These are phyloP conservation scores for Benthosema pterotum DNA, from an alignment of 2,797 vertebrate species.

Conservation along the genomic window DNA sequence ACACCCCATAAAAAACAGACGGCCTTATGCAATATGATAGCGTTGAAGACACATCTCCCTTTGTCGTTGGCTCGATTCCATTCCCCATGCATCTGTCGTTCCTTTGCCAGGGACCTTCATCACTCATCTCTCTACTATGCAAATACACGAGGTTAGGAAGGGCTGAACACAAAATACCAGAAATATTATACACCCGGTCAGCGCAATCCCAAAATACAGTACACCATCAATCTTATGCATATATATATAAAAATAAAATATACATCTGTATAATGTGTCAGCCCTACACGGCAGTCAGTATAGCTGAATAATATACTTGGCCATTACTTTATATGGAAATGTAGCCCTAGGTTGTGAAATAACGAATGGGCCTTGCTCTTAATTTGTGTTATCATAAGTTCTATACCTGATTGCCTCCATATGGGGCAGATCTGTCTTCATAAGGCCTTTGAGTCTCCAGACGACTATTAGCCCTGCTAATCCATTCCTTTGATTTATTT, in stretches of 20 bases:
- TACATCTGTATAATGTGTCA: conserved; percentile 46
- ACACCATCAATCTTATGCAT: conserved; percentile 69
- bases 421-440: conserved; percentile 80
- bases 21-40: no score
- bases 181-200: conserved; percentile 62
- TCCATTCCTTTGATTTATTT: conserved; percentile 82
- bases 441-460: conserved; percentile 72
- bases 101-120: conserved; percentile 5
- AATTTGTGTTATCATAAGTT: conserved; percentile 85
- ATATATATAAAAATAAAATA: conserved; percentile 55
- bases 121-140: conserved; percentile 37
- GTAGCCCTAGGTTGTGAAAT: conserved; percentile 75
- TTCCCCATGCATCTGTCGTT: background rate
- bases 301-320: conserved; percentile 78
- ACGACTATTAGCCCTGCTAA: conserved; percentile 78
- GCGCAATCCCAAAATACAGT: conserved; percentile 70
- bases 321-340: conserved; percentile 84
- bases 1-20: no score
- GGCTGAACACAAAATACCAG: conserved; percentile 58
- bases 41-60: no score
- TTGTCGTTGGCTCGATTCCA: background rate
- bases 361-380: conserved; percentile 78
- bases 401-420: conserved; percentile 80
- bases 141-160: conserved; percentile 42
- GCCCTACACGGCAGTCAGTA: conserved; percentile 69